Conservation (phyloP, 2,113 vertebrate genomes). For the Pygoscelis adeliae region DNA sequence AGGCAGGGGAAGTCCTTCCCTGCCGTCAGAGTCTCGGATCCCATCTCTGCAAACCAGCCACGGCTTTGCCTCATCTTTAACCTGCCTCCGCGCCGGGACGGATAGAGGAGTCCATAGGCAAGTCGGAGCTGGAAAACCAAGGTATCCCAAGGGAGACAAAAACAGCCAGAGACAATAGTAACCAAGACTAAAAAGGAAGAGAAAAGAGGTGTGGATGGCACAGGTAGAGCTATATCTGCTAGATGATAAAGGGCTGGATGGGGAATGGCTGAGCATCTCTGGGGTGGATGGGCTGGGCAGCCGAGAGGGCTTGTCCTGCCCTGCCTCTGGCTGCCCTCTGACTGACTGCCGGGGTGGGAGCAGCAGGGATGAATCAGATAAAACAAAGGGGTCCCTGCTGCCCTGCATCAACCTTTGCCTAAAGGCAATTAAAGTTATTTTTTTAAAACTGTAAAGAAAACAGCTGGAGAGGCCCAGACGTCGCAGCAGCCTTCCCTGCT, state of each 20-base stretch:
- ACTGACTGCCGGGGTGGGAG: not conserved
- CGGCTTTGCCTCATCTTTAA: not conserved
- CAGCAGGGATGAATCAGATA: not conserved
- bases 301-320: not conserved
- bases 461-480: not conserved
- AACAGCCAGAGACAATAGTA: not conserved
- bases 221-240: not conserved
- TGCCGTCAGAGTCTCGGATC: not conserved
- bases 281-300: not conserved
- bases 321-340: not conserved
- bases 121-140: not conserved
- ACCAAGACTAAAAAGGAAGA: not conserved
- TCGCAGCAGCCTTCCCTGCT: not conserved
- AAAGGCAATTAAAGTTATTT: not conserved
- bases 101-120: not conserved
- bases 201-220: not conserved
- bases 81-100: fast-evolving
- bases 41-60: not conserved
- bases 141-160: not conserved
- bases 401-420: not conserved
- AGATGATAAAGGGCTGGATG: not conserved
- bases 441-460: not conserved
- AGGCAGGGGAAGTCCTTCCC: not conserved
- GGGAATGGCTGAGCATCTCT: not conserved
- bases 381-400: not conserved